Percentiles rank a stretch among this genome's conserved stretches.
Conservation (phyloP, 2,888 invertebrate genomes). For the Hoplodrina ambigua region DNA sequence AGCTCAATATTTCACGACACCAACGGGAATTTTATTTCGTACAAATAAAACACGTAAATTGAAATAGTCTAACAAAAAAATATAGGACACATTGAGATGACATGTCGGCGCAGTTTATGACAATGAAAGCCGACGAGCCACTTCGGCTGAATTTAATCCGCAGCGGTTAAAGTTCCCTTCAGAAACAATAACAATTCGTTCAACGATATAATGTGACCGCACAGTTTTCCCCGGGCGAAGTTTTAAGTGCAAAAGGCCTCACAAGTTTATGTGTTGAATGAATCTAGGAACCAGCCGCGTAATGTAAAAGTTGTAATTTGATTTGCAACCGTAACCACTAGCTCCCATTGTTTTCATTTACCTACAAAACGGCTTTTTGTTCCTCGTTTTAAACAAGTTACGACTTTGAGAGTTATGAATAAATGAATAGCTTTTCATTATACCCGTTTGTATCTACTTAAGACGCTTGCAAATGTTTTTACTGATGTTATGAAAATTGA, state of each 20-base stretch:
- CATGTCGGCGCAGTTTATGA: constrained; percentile 68
- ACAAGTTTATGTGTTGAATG: constrained; percentile 84
- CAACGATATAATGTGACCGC: constrained; percentile 81
- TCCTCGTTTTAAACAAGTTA: constrained; percentile 74
- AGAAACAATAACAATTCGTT: constrained; percentile 85
- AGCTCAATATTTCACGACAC: constrained; percentile 34
- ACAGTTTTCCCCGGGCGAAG: constrained; percentile 78
- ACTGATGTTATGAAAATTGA: constrained; percentile 58
- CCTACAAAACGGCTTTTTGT: constrained; percentile 75
- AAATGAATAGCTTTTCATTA: constrained; percentile 73
- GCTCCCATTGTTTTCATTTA: constrained; percentile 78
- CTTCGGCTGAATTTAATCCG: constrained; percentile 78
- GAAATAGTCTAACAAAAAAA: constrained; percentile 60
- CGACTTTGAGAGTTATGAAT: constrained; percentile 73
- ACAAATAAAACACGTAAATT: constrained; percentile 57
- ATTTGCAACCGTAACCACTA: constrained; percentile 81
- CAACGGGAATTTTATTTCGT: constrained; percentile 51
- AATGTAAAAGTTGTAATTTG: constrained; percentile 86
- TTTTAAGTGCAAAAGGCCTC: constrained; percentile 86
- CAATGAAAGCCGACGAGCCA: constrained; percentile 70
- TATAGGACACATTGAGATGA: constrained; percentile 63
- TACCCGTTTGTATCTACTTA: constrained; percentile 60
- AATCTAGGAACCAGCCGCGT: constrained; percentile 78
- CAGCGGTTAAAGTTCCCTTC: constrained; percentile 80
- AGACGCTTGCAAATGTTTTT: constrained; percentile 52